A percentile compares a stretch with the other conserved stretches of the same genome.
phyloP scores from a whole-genome alignment of 2,113 vertebrate genomes.

The Myxocyprinus asiaticus region DNA sequence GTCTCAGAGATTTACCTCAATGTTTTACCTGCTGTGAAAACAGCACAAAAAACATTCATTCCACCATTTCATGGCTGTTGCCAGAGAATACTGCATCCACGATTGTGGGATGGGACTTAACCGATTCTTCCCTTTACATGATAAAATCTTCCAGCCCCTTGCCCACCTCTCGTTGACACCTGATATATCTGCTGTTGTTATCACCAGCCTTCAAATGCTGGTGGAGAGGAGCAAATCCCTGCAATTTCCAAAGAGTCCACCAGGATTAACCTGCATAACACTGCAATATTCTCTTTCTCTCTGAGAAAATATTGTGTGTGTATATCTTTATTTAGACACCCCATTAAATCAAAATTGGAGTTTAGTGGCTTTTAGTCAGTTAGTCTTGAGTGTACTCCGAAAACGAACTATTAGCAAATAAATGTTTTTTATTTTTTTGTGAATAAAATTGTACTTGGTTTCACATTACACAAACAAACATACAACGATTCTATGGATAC shows the following conservation, averaged over 20 bases:
- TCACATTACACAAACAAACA: no score
- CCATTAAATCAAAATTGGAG: no score
- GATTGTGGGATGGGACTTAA: slow-evolving; percentile 28
- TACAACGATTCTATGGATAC: no score
- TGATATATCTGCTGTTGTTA: slow-evolving; percentile 45
- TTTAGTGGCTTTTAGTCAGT: no score
- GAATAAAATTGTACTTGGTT: no score
- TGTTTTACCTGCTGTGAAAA: slow-evolving; percentile 28
- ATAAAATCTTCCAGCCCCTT: slow-evolving; percentile 47
- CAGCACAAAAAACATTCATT: background rate
- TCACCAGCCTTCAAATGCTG: slow-evolving; percentile 37
- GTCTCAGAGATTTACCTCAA: slow-evolving; percentile 1
- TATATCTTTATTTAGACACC: background rate
- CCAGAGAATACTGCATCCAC: slow-evolving; percentile 1
- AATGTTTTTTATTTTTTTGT: no score
- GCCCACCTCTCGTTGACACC: slow-evolving; percentile 47
- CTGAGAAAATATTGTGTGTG: background rate
- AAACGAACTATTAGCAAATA: no score
- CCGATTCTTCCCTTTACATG: slow-evolving; percentile 1
- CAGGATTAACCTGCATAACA: slow-evolving; percentile 23
- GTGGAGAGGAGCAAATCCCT: slow-evolving; percentile 47
- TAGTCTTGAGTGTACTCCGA: no score
- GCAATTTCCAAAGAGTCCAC: slow-evolving; percentile 34
- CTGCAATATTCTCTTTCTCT: slow-evolving; percentile 9
- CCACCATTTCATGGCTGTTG: background rate